Base-by-base conservation (phyloP, 2,113 vertebrate species). In the Coptodon rendalli region DNA sequence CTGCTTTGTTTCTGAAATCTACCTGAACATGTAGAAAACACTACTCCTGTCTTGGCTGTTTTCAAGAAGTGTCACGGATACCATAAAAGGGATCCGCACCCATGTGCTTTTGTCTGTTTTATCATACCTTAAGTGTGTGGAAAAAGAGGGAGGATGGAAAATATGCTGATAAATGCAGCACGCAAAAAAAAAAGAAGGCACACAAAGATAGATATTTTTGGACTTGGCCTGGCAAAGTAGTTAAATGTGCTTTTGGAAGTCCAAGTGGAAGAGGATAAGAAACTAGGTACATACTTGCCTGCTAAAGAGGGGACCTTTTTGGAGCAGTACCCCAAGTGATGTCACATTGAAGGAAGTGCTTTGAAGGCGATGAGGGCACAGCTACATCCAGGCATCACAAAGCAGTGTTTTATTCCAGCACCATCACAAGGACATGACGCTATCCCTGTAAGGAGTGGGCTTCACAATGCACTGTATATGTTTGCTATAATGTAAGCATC, bases 361-460 rank as follows among this genome's bases (percentile, higher is more conserved):
- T 96, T 97, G 96, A 97, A 96, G 93, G 68, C 36, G 45, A 97
- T 96, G 92, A 71, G 95, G 96, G 96, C 92, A 93, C 53, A 88
- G 91, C 89, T 92, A 93, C 92, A 93, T 94, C 91, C 92, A 94
- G 94, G 91, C 90, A 87, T 91, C 78, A 96, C 95, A 97, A 95
- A 96, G 89, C 87, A 76, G 86, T 52, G 85, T 93, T 95, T 95
- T 95, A 76, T 40, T 53, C 90, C 90, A 87, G 84, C 84, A 86
- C 71, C 83, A 89, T 87, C 73, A 52, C 85, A 80, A 85, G 88
- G 88, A 92, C 89, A 90, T 94, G 94, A 95, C 83, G 90, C 88
- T 83, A 94, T 93, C 87, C 91, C 82, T 53, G 68, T 57, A 56
- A 84, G 79, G 85, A 82, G 84, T 86, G 88, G 85, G 84, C 81